Evolutionary conservation across 2,113 vertebrate genomes (phyloP), one percentile per base, ranked within the genome.

Genomic region (Psilopsiagon aurifrons): DNA sequence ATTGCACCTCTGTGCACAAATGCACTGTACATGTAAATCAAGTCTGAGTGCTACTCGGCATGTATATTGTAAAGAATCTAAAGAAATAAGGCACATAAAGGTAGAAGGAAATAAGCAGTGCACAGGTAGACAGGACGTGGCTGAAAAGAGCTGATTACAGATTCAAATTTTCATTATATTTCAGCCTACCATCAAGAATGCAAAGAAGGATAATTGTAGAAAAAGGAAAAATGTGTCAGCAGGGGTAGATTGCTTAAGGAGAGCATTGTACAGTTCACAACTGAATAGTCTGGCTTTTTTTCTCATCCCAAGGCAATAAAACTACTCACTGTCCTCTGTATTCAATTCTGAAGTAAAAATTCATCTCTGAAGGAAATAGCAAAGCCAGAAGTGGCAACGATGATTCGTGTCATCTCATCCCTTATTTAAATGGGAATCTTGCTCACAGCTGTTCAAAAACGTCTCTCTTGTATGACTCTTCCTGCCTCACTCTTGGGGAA

Each of bases 21-120:
- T 68, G 85, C 75, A 86, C 25, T 81, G 73, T 55, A 95, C 76
- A 74, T 86, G 81, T 76, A 96, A 93, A 96, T 96, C 86, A 95
- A 92, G 44, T 33, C 46, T 37, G 83, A 90, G 69, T 31, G 54
- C 78, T 86, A 28, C 31, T 86, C 0, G 0, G 59, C n/a, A 17
- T 80, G 44, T 46, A 10, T 62, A 83, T 80, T 86, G 51, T 83
- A 83, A 71, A 80, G 47, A 39, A 73, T 75, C 51, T 91, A 83
- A 62, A 73, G 47, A 94, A 93, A 70, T 80, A 86, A 92, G 66
- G 68, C 91, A 93, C 95, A 95, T 75, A 78, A 76, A 81, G 71
- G 59, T 27, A 77, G 64, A 83, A 67, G 55, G 20, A 90, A 97
- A 83, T 33, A 81, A 92, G 55, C 57, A 64, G 33, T 28, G 27